Evolutionary conservation across 2,888 invertebrate genomes (phyloP), one percentile per base, ranked within the genome.

Genomic region (Colostygia pectinataria): DNA sequence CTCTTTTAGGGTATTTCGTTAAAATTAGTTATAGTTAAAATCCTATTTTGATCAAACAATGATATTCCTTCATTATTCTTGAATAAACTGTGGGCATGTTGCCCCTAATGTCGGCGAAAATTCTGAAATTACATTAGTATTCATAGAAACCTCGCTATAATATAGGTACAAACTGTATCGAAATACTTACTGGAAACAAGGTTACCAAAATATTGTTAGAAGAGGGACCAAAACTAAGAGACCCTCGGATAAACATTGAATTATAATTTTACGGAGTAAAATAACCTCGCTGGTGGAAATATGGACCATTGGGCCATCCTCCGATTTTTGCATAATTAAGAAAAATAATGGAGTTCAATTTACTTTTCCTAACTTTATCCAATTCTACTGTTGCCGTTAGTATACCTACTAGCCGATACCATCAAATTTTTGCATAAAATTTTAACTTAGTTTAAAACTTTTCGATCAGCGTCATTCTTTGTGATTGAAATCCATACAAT

Each of bases 401-500:
- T 43, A 38, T 43, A 33, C 38, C 25, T 29, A 32, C 27, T 4
- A 1, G 6, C 48, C 38, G 37, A 48, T 53, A 48, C 34, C 20
- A 50, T 39, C 24, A 42, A 5, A 37, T 52, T 57, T 54, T 55
- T 53, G 53, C 53, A 47, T 53, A 55, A 61, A 59, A 56, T 53
- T 57, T 62, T 66, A 60, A 68, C 63, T 53, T 55, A 65, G 54
- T 60, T 59, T 40, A 47, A 56, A 56, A 68, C 55, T 63, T 68
- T 62, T 65, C 55, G 53, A 64, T 64, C 53, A 41, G 38, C 59
- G 47, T 59, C 60, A 67, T 67, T 67, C 57, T 46, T 48, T 57
- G 57, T 67, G 68, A 71, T 73, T 67, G 69, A 66, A 56, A 70
- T 66, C 66, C 66, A 68, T 66, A 67, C 63, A 68, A 71, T 70